Conservation (phyloP, 2,888 invertebrate species). For the Pemphredon lugubris region DNA sequence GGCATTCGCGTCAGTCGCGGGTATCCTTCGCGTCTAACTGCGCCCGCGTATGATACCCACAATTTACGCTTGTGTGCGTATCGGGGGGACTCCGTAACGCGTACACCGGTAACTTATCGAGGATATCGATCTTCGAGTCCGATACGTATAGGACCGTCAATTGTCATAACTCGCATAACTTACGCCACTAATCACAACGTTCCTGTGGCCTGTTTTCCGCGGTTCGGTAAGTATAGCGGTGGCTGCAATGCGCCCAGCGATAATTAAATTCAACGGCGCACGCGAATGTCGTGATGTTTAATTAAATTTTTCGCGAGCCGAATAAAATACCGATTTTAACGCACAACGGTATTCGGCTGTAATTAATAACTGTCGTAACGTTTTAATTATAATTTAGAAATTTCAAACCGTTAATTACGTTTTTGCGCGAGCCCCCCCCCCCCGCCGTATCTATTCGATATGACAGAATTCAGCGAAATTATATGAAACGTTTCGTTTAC, state of each 20-base stretch:
- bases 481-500: no score
- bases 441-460: no score
- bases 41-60: slow-evolving; percentile 18
- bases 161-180: slow-evolving; percentile 26
- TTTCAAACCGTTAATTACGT: no score
- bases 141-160: slow-evolving; percentile 22
- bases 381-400: no score
- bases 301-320: no score
- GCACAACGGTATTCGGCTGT: no score
- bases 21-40: slow-evolving; percentile 11
- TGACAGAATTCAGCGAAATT: no score
- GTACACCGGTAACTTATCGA: slow-evolving; percentile 28
- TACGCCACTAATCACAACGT: slow-evolving; percentile 8
- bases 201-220: not conserved
- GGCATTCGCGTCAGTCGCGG: slow-evolving; percentile 67
- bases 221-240: not conserved
- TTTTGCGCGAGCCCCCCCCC: no score
- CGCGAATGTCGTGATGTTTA: no score
- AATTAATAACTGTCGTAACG: no score
- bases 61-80: slow-evolving; percentile 6
- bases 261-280: no score
- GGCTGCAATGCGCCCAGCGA: not conserved
- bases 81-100: not conserved
- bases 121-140: slow-evolving; percentile 43
- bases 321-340: no score